Evolutionary conservation across 2,797 vertebrate species (phyloP).

Genomic region (Chaenodraco wilsoni): DNA sequence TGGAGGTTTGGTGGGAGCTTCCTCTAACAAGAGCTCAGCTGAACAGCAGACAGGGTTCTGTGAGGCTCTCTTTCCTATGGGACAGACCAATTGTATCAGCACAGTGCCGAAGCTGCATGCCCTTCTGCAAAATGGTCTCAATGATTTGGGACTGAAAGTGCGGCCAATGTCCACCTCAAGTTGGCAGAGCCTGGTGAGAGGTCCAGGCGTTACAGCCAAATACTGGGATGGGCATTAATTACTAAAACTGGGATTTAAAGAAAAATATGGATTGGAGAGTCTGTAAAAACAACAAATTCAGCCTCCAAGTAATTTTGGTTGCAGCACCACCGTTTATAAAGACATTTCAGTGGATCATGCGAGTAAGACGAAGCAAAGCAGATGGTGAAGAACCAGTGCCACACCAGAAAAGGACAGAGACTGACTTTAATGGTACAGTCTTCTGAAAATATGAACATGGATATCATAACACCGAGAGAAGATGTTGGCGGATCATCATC

Average conservation of each 20-base stretch:
- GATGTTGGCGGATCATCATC: neutral
- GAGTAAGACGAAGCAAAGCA: slow-evolving; percentile 9
- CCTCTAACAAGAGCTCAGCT: slow-evolving; percentile 46
- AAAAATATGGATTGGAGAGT: neutral
- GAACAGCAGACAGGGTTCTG: slow-evolving; percentile 32
- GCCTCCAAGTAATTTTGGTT: neutral
- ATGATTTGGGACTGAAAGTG: slow-evolving; percentile 30
- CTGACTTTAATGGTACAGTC: neutral
- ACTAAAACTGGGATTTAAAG: neutral
- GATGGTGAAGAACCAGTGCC: slow-evolving; percentile 12
- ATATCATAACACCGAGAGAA: neutral
- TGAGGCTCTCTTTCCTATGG: slow-evolving; percentile 34
- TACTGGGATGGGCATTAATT: neutral
- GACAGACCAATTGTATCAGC: slow-evolving; percentile 24
- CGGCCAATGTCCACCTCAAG: slow-evolving; percentile 35
- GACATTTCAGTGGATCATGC: slow-evolving; percentile 2
- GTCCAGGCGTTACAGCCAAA: too few species aligned
- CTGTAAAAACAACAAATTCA: neutral
- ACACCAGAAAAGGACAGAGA: neutral
- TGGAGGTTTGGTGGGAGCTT: slow-evolving; percentile 36
- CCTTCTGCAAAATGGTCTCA: slow-evolving; percentile 30
- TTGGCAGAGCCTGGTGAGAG: slow-evolving; percentile 10
- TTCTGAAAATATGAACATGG: neutral
- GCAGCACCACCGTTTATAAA: neutral
- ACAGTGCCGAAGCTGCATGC: neutral